phyloP scores from a whole-genome alignment of 2,113 vertebrate genomes.

The Oryzias javanicus region DNA sequence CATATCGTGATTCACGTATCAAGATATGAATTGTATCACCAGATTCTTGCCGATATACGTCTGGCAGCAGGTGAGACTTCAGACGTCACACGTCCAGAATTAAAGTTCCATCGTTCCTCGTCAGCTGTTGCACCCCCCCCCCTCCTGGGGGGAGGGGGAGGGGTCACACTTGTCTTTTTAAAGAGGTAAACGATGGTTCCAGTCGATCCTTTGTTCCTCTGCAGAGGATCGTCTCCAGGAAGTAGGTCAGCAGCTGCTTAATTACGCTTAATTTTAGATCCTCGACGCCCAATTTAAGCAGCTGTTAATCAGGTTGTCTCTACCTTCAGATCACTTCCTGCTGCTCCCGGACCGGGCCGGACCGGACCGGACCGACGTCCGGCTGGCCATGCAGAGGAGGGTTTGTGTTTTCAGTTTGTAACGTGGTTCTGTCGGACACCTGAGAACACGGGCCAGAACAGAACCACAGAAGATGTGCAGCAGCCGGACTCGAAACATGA shows the following conservation, averaged over 20 bases:
- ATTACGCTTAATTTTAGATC: constrained; percentile 53
- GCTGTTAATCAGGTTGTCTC: constrained; percentile 50
- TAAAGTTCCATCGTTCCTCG: too few species aligned
- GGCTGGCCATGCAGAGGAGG: background rate
- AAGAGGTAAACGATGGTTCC: background rate
- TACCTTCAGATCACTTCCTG: constrained; percentile 1
- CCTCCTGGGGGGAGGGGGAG: background rate
- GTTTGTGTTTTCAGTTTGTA: too few species aligned
- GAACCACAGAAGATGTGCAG: too few species aligned
- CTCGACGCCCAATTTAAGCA: constrained; percentile 27
- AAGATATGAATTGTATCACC: too few species aligned
- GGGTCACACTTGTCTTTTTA: background rate
- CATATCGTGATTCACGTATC: too few species aligned
- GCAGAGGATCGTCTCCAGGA: constrained; percentile 21
- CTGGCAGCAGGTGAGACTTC: too few species aligned
- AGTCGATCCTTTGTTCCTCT: constrained; percentile 5
- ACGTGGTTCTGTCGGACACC: too few species aligned
- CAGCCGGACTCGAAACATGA: too few species aligned
- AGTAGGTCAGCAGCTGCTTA: constrained; percentile 51
- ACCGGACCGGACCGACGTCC: background rate
- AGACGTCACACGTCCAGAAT: too few species aligned
- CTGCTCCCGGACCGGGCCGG: constrained; percentile 31
- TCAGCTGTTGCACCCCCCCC: too few species aligned
- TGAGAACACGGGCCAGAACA: too few species aligned
- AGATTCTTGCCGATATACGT: too few species aligned